These are phyloP conservation scores for Leucoraja erinaceus DNA, from an alignment of 2,113 vertebrate species.

Conservation along the genomic window DNA sequence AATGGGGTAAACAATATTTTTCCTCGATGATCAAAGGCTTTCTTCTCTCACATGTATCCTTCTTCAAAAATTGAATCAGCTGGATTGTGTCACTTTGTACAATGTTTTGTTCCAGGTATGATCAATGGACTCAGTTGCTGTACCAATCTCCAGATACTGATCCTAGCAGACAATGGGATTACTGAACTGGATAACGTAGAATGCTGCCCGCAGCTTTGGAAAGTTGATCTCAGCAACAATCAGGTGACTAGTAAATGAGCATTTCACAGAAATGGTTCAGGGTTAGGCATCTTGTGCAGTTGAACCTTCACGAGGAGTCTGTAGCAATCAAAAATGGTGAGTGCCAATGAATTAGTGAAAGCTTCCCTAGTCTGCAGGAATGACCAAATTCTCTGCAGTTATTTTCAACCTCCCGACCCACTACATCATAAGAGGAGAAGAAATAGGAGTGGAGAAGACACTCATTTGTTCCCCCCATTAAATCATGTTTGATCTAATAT, in stretches of 20 bases:
- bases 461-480: too few species aligned
- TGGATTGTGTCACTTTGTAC: background rate
- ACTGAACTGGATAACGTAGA: constrained; percentile 29
- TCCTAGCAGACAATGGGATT: constrained; percentile 16
- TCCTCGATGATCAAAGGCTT: background rate
- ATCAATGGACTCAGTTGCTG: constrained; percentile 11
- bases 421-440: too few species aligned
- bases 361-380: background rate
- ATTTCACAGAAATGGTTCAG: background rate
- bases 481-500: too few species aligned
- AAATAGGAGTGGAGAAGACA: too few species aligned
- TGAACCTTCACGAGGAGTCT: background rate
- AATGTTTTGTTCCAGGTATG: background rate
- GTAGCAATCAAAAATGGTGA: background rate
- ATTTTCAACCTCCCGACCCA: background rate
- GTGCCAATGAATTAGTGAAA: background rate
- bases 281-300: background rate
- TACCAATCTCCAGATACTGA: constrained; percentile 21
- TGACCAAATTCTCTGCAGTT: background rate
- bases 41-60: background rate
- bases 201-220: constrained; percentile 30
- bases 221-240: constrained; percentile 34
- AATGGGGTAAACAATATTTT: background rate
- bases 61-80: background rate
- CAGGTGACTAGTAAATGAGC: background rate